Base-by-base conservation (phyloP, 1,140 invertebrate genomes). In the Panulirus ornatus region DNA sequence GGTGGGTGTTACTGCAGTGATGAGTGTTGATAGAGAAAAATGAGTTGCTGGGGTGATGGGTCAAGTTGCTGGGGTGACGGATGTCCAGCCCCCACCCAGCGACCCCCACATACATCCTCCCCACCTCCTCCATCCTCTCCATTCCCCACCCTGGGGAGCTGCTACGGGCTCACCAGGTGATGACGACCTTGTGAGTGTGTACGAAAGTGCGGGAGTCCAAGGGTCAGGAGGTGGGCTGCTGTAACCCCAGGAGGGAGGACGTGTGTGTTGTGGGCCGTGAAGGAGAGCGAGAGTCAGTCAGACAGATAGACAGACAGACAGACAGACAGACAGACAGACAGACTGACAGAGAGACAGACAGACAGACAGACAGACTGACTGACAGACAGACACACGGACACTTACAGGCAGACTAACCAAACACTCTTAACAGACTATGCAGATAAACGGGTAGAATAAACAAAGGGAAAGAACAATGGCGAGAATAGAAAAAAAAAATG, bases 241-340 rank as follows among this genome's bases (percentile, higher is more conserved):
- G n/a, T n/a, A n/a, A n/a, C n/a, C n/a, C 19, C 19, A 34, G 34
- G 73, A 76, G 73, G 36, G 73, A 42, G 34, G 22, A 3, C 22
- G 27, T 38, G 6, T 2, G 40, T 38, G 73, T 76, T 0, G 22
- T 2, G 22, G 3, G 34, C 1, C 30, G 73, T 34, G 73, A 76
- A 34, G 36, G 73, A 76, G 73, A 76, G 73, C 30, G 75, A 3
- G 30, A 44, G 75, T 6, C 27, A 44, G 75, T n/a, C 51, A 54
- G 30, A 44, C 38, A 44, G 30, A n/a, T 9, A 76, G 38, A 76
- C 73, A 76, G 73, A 76, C 36, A 76, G 73, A 76, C 73, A 76
- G 73, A 76, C 73, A 76, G 73, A 76, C 73, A 76, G 73, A 76
- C 73, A 76, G 73, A 76, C 73, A 76, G 73, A 36, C 30, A 73